Conservation (phyloP, 2,113 vertebrate species). For the Ahaetulla prasina region DNA sequence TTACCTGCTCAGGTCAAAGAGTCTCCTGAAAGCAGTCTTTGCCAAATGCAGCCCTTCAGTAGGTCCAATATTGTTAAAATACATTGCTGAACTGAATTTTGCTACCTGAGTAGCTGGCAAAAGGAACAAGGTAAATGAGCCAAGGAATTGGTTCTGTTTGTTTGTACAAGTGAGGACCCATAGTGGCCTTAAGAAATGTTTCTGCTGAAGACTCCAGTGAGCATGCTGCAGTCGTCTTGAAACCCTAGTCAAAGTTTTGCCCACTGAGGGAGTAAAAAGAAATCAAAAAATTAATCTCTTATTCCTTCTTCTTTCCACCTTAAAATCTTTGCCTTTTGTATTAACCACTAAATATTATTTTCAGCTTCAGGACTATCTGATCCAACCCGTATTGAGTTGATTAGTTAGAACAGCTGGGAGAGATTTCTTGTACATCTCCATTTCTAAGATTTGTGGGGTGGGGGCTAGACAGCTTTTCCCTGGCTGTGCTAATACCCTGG, state of each 20-base stretch:
- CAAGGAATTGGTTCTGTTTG: not conserved
- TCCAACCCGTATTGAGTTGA: not conserved
- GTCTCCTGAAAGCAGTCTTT: not conserved
- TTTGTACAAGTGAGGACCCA: not conserved
- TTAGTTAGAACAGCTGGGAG: not conserved
- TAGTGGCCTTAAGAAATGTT: not conserved
- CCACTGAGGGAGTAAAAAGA: not conserved
- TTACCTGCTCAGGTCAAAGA: not conserved
- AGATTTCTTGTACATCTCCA: not conserved
- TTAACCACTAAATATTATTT: not conserved
- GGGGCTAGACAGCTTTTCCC: not conserved
- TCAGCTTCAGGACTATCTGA: not conserved
- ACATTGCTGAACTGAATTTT: not conserved
- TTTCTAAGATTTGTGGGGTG: not conserved
- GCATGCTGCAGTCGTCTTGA: no score
- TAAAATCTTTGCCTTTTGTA: not conserved
- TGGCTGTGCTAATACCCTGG: not conserved
- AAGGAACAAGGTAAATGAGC: not conserved
- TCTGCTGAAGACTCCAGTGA: not conserved
- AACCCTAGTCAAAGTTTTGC: not conserved
- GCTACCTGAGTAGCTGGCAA: not conserved
- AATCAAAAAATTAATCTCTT: not conserved
- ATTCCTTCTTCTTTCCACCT: not conserved
- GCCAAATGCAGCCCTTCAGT: not conserved
- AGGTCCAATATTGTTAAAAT: not conserved